Percentiles rank a stretch among this genome's conserved stretches.
phyloP scores from a whole-genome alignment of 2,888 invertebrate genomes.

The Syrphus vitripennis region DNA sequence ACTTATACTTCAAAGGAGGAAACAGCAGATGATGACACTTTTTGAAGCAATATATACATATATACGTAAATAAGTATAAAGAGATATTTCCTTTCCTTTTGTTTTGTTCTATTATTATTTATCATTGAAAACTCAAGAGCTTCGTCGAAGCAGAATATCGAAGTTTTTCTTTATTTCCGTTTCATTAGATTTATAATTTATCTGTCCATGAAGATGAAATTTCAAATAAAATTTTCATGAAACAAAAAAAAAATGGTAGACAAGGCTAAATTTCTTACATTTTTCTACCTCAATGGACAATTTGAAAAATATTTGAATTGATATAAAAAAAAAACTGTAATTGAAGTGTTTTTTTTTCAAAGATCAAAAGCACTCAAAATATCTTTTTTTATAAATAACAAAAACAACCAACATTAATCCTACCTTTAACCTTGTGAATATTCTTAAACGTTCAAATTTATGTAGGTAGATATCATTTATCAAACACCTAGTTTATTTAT shows the following conservation, averaged over 20 bases:
- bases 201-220: background rate
- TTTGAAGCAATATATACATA: too few species aligned
- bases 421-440: background rate
- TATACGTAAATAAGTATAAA: background rate
- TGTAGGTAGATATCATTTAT: background rate
- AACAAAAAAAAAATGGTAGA: background rate
- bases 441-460: background rate
- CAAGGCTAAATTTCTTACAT: background rate
- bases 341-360: background rate
- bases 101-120: background rate
- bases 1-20: background rate
- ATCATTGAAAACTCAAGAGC: background rate
- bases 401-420: background rate
- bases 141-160: background rate
- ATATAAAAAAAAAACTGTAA: too few species aligned
- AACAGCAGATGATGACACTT: slow-evolving; percentile 5
- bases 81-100: background rate
- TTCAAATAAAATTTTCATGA: too few species aligned
- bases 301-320: too few species aligned
- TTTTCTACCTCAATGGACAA: background rate
- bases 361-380: background rate
- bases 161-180: background rate
- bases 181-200: background rate
- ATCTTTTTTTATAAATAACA: background rate
- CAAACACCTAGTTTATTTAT: background rate